Evolutionary conservation across 2,888 invertebrate species (phyloP).

Genomic region (Escarpia spicata): DNA sequence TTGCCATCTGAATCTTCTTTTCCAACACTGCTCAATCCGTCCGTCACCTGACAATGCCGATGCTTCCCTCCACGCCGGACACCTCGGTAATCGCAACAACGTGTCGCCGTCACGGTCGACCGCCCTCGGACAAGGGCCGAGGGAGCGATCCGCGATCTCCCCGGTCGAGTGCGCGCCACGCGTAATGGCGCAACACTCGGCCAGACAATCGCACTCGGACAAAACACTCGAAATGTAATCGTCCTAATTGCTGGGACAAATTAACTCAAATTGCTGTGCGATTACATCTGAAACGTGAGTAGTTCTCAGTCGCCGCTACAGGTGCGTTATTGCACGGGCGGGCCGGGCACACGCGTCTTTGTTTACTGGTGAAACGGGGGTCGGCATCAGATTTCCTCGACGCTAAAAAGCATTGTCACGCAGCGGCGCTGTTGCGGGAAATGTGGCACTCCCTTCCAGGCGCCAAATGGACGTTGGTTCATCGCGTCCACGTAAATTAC

Average conservation of each 20-base stretch:
- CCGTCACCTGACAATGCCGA: neutral
- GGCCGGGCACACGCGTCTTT: neutral
- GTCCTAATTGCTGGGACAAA: conserved; percentile 5
- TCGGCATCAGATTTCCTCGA: neutral
- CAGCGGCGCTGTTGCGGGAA: neutral
- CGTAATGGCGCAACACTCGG: neutral
- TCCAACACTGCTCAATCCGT: neutral
- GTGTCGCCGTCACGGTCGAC: neutral
- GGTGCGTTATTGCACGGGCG: neutral
- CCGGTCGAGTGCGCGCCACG: neutral
- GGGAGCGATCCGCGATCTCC: neutral
- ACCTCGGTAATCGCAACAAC: neutral
- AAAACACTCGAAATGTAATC: conserved; percentile 3
- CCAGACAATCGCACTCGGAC: neutral
- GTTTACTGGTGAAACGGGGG: neutral
- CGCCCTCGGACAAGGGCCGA: neutral
- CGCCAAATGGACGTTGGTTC: neutral
- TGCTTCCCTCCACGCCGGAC: too few relatives aligned
- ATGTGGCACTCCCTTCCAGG: neutral
- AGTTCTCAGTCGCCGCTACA: neutral
- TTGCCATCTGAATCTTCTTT: too few relatives aligned
- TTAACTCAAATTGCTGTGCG: neutral
- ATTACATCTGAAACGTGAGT: neutral
- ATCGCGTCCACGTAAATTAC: neutral
- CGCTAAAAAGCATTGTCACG: neutral